These are phyloP conservation scores for Sacculina carcini DNA, from an alignment of 2,888 invertebrate species.

Conservation along the genomic window DNA sequence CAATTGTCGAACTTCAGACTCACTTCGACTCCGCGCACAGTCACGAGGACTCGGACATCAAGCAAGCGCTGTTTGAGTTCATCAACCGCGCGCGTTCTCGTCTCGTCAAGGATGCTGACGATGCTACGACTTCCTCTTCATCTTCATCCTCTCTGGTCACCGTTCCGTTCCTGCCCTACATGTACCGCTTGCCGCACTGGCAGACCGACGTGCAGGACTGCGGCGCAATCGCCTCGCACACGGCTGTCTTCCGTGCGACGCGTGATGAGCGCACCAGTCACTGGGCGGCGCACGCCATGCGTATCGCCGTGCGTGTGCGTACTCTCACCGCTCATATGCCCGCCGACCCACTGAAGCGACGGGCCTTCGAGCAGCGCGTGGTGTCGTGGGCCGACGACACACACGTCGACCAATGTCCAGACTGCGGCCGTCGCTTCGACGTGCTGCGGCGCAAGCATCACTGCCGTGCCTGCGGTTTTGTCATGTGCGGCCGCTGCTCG, in stretches of 20 bases:
- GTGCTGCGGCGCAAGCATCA: constrained; percentile 76
- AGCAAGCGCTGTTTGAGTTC: neutral
- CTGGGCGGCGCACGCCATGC: constrained; percentile 36
- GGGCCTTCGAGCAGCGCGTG: constrained; percentile 33
- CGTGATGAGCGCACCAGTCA: neutral
- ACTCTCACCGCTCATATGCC: constrained; percentile 62
- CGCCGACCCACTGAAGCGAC: constrained; percentile 17
- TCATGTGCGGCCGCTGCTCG: constrained; percentile 79
- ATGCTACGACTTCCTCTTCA: too few relatives aligned
- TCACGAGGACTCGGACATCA: constrained; percentile 37
- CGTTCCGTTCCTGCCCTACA: too few relatives aligned
- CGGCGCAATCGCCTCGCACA: neutral
- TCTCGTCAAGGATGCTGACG: too few relatives aligned
- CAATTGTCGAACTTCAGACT: constrained; percentile 47
- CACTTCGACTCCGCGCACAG: constrained; percentile 71
- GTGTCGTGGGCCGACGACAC: constrained; percentile 86
- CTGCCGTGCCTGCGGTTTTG: constrained; percentile 75
- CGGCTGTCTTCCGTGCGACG: too few relatives aligned
- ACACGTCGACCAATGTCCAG: constrained; percentile 65
- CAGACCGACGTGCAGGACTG: too few relatives aligned
- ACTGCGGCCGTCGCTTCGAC: constrained; percentile 67
- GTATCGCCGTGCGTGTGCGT: constrained; percentile 71
- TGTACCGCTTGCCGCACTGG: neutral
- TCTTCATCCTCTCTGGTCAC: neutral
- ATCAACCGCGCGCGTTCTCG: too few relatives aligned